Conservation (phyloP, 2,888 invertebrate species). For the Nephrotoma flavescens region DNA sequence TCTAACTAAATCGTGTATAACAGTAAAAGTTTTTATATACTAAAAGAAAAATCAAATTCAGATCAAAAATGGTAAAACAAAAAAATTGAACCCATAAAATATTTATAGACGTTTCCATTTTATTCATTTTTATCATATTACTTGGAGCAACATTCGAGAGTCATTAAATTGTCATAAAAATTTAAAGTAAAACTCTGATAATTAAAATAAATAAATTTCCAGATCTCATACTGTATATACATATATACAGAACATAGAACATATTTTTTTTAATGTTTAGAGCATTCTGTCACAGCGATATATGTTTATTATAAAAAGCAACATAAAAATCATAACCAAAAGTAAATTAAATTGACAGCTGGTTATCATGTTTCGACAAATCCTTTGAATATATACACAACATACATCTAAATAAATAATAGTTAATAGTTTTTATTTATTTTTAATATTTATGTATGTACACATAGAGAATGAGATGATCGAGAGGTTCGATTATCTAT, state of each 20-base stretch:
- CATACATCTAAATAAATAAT: background rate
- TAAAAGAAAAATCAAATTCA: background rate
- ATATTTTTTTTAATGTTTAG: background rate
- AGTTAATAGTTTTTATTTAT: background rate
- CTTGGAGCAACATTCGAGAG: background rate
- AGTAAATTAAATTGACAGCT: background rate
- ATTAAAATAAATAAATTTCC: background rate
- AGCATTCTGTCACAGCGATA: background rate
- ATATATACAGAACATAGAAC: background rate
- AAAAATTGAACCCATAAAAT: background rate
- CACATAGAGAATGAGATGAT: background rate
- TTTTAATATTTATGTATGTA: background rate
- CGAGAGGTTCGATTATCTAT: background rate
- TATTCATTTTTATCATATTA: background rate
- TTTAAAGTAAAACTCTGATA: background rate
- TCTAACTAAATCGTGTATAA: background rate
- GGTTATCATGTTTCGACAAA: background rate
- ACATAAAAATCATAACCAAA: background rate
- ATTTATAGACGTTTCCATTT: background rate
- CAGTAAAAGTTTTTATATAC: background rate
- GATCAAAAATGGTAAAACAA: background rate
- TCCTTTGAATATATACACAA: background rate
- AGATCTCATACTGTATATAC: background rate
- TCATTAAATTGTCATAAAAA: background rate
- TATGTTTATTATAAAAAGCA: background rate